Evolutionary conservation across 2,797 vertebrate genomes (phyloP), one percentile per base, ranked within the genome.

Genomic region (Oryzias sinensis): DNA sequence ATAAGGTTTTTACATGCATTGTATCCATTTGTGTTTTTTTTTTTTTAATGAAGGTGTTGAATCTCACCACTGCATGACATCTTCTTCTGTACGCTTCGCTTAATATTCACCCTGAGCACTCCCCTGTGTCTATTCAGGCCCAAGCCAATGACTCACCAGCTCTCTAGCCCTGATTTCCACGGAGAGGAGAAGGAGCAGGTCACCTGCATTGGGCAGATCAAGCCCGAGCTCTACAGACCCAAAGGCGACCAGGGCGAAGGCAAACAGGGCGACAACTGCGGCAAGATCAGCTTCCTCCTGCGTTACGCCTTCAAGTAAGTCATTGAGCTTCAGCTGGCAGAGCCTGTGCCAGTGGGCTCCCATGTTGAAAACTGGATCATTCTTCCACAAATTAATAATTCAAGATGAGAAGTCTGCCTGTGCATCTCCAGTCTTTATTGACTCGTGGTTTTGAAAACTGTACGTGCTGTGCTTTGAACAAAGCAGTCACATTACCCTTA

Each of bases 141-240:
- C 24, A 93, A 95, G 69, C 94, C 94, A 64, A 91, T 95, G 90
- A 95, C 95, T 69, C 95, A 95, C 86, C 94, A 95, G 88, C 90
- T 95, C 80, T 94, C 93, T 79, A 95, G 91, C 68, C 87, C 95
- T 27, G 93, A 93, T 76, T 68, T 94, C 81, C 93, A 94, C 5
- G 87, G 84, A 0, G 95, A 96, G 72, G 95, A 96, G 72, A 95
- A 95, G 82, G 95, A 96, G 56, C 95, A 96, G 82, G 93, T 93
- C 61, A 96, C 94, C 72, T 92, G 94, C 87, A 96, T 97, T 0
- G 95, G 95, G 14, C 95, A 96, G 85, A 96, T 97, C 80, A 95
- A 97, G 67, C 95, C 95, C 0, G 95, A 96, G 82, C 86, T 96
- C 54, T 96, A 96, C 87, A 90, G 94, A 57, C 93, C 93, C 25